phyloP scores from a whole-genome alignment of 30 jellyfish, hydroid and myxozoan species.

The Pelagia noctiluca region DNA sequence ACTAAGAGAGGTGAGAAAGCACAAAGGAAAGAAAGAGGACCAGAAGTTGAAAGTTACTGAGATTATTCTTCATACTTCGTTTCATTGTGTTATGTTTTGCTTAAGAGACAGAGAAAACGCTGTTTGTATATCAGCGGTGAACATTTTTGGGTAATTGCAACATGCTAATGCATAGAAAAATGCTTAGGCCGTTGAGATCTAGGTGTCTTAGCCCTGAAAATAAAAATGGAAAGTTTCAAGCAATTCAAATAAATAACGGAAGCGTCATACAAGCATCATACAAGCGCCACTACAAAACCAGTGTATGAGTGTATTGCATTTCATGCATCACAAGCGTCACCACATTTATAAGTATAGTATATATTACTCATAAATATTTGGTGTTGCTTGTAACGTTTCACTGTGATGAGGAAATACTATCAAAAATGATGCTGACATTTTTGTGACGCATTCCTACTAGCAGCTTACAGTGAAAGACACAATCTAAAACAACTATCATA shows the following conservation, averaged over 20 bases:
- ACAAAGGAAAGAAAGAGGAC: constrained; percentile 2
- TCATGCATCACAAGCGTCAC: too few relatives aligned
- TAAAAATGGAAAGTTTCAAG: too few relatives aligned
- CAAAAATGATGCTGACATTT: neutral
- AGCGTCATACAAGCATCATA: too few relatives aligned
- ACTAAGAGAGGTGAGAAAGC: constrained; percentile 5
- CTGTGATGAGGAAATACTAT: too few relatives aligned
- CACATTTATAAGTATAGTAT: too few relatives aligned
- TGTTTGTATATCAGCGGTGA: neutral
- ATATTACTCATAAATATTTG: too few relatives aligned
- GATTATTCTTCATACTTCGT: neutral
- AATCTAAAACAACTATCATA: neutral
- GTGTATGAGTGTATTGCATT: too few relatives aligned
- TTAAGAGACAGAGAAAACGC: constrained; percentile 1
- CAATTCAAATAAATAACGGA: too few relatives aligned
- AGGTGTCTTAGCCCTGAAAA: too few relatives aligned
- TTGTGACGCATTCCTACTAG: neutral
- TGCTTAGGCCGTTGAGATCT: neutral
- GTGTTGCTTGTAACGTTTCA: too few relatives aligned
- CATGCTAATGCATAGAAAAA: neutral
- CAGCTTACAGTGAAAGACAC: neutral
- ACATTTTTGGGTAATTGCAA: neutral
- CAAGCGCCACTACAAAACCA: too few relatives aligned
- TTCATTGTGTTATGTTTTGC: constrained; percentile 2
- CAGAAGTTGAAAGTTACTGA: neutral